Evolutionary conservation across 1,140 invertebrate genomes (phyloP), one percentile per base, ranked within the genome.

Genomic region (Gyrodactylus salaris): DNA sequence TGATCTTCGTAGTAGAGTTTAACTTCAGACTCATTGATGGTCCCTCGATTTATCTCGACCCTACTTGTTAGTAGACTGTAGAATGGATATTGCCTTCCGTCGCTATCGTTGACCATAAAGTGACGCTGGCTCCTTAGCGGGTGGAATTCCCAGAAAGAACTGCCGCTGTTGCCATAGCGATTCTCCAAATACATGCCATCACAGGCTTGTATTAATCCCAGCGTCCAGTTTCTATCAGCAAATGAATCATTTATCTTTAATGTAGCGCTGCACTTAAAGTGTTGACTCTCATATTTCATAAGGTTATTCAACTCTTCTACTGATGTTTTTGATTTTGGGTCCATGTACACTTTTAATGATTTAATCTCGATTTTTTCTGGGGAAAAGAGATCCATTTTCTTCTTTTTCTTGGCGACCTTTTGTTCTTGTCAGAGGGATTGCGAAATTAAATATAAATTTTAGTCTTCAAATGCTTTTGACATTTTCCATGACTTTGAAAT

Each of bases 121-220:
- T 73, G 72, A 1, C 72, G 2, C 1, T 26, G 20, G 26, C 34
- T 69, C 20, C 25, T 68, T 1, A 73, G 23, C 1, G 72, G 72
- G 21, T 73, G 72, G 68, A 73, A 73, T 27, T 73, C 72, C 72
- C 72, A 73, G 26, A 25, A 69, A 23, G 72, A 73, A 69, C 72
- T 73, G 20, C 72, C 72, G 26, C n/a, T n/a, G 22, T 73, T 26
- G 26, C 72, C 72, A 21, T 73, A 73, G 16, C 72, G 34, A 54
- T 73, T 73, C 26, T 73, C 72, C 1, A 73, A 21, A 24, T 27
- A 73, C 72, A 73, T 73, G n/a, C 26, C 2, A 69, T 73, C 72
- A 69, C 72, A 73, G 54, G 72, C 72, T 25, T 73, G 72, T 23
- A 73, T 26, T 24, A 73, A 26, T 21, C 72, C 72, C 23, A 73